Evolutionary conservation across 2,888 invertebrate genomes (phyloP), one percentile per base, ranked within the genome.

Genomic region (Rosalia funebris): DNA sequence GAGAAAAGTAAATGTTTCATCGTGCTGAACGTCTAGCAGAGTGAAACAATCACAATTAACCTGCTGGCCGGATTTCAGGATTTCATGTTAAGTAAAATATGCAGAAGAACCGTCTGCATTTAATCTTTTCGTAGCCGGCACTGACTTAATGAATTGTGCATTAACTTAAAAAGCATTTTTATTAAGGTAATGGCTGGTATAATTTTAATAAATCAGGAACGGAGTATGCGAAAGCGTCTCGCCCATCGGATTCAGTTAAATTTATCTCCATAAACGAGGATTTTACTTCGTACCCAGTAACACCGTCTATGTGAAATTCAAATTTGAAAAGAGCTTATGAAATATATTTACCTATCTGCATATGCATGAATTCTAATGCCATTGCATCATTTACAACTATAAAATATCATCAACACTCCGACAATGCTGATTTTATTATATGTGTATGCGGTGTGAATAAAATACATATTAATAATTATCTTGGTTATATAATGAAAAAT

Each of bases 71-170:
- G 14, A 42, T 31, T 10, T 39, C 17, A 11, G 56, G 58, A 58
- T 58, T 60, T 63, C 63, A 61, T 56, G 56, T 53, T 39, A 46
- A 55, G 63, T 46, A 54, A 63, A 63, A 66, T 66, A 63, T 63
- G 60, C 66, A 54, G 34, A 39, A 58, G 57, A 39, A 59, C 60
- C 60, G 55, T 63, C 58, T 63, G 66, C 56, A 60, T 66, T 66
- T 66, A 66, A 66, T 66, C 66, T 61, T 48, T 46, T 45, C 59
- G 16, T 12, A 36, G 32, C 19, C 4, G 16, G 41, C 31, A 16
- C 12, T 16, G 31, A 53, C 11, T 42, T 42, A 41, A 41, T 42
- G 53, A 32, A 41, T 53, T 31, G 53, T 41, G 42, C 42, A 32
- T 34, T 20, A 31, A 32, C 16, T 53, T 42, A 17, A 32, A 31